Evolutionary conservation across 2,113 vertebrate genomes (phyloP).

Genomic region (Eleginops maclovinus): DNA sequence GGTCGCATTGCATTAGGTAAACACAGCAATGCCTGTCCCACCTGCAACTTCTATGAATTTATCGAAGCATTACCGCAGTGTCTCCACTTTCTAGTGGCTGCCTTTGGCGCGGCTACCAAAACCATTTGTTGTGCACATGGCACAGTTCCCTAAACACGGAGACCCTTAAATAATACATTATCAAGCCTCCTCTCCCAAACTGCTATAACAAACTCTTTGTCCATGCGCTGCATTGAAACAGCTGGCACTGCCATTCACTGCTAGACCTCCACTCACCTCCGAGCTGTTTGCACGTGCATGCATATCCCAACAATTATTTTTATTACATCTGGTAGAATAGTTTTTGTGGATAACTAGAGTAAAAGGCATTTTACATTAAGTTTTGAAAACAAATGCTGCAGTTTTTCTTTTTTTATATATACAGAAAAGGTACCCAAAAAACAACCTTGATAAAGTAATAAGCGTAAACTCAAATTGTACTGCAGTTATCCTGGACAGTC

Average conservation of each 20-base stretch:
- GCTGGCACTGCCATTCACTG: background rate
- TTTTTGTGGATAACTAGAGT: background rate
- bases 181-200: constrained; percentile 12
- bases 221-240: background rate
- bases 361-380: background rate
- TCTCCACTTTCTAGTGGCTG: background rate
- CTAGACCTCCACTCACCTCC: constrained; percentile 6
- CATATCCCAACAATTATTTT: background rate
- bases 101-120: background rate
- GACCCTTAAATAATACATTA: constrained; percentile 1
- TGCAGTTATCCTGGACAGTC: constrained; percentile 3
- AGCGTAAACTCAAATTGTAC: background rate
- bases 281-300: background rate
- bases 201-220: constrained; percentile 5
- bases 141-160: background rate
- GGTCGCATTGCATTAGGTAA: background rate
- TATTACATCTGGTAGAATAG: background rate
- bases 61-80: background rate
- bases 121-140: constrained; percentile 6
- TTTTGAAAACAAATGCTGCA: background rate
- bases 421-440: background rate
- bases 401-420: background rate
- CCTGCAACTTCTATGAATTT: background rate
- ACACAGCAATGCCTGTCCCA: background rate
- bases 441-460: background rate